Evolutionary conservation across 2,888 invertebrate species (phyloP), one percentile per base, ranked within the genome.

Genomic region (Ectobius pallidus): DNA sequence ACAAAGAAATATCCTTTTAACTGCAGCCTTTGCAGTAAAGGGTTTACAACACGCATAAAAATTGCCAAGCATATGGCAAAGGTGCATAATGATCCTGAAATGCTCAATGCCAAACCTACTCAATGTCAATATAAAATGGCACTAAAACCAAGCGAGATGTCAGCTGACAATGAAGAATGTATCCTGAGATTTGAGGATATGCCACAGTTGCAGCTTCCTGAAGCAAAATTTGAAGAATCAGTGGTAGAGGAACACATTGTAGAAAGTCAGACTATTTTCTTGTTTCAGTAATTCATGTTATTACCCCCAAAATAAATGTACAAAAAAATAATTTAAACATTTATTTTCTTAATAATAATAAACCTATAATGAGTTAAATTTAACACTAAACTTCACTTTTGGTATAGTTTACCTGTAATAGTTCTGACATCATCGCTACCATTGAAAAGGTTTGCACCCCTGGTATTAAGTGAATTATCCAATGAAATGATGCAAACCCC

Each of bases 1-100:
- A 78, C 78, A 2, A 74, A 76, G 11, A 70, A 77, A 25, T 77
- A 75, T 44, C 77, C 78, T 3, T 75, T 76, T 62, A 72, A 65
- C 16, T 78, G 78, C 68, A 61, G 73, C 18, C 49, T 67, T 9
- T 78, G 78, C 49, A 67, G 70, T 18, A 75, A 77, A 62, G 75
- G 77, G n/a, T 78, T 78, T 46, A 77, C 77, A 3, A 75, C 75
- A n/a, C 73, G 75, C 16, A 73, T 74, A 2, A 77, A 78, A 58
- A 67, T 76, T 34, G 76, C 75, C 18, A 42, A 71, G 25, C 78
- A 78, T 22, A 62, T 76, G 65, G 72, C 70, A 18, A 71, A 71
- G n/a, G 74, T 69, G 1, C 77, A 77, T 63, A 70, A 74, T 18
- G 76, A 77, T 65, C 44, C 42, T 58, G 44, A 70, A 16, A 72